Evolutionary conservation across 2,888 invertebrate genomes (phyloP), one percentile per base, ranked within the genome.

Genomic region (Dascillus cervinus): DNA sequence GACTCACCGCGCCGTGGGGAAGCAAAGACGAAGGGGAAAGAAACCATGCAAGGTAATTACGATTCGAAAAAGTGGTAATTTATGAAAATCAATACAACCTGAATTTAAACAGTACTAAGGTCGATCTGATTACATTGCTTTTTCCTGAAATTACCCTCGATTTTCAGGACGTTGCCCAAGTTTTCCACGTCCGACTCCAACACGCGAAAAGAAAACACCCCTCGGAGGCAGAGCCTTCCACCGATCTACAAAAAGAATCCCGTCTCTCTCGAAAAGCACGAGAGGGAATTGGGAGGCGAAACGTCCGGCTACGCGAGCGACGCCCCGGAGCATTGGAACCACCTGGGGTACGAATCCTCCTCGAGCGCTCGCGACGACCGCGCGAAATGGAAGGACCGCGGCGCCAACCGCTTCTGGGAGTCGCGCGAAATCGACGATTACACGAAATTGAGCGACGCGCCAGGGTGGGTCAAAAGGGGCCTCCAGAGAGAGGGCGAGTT

Each of bases 301-400:
- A 86, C 86, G 31, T 86, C 86, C 14, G 87, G 87, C 19, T 86
- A 88, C 63, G 82, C 84, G 26, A 87, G 87, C 58, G 86, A 87
- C 56, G 82, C 80, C 26, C 64, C 74, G 6, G 67, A 66, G 29
- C 44, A 49, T 26, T 66, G 66, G 3, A 68, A 70, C 12, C 71
- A 72, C 32, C 44, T 47, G 22, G 59, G 60, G 6, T 62, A 62
- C 36, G 63, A 64, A 42, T 61, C 61, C 13, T 61, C 60, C 3
- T 57, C 58, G 3, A 56, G 52, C 30, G 63, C 60, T 8, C 70
- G 73, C 36, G 75, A 79, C 40, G 81, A 81, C 14, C 69, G 83
- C 2, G 74, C 75, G 1, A 77, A 80, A 43, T 86, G 85, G 85
- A 79, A 80, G 5, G 83, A 82, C 58, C 71, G 77, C 34, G 78